A percentile compares a stretch with the other conserved stretches of the same genome.
These are phyloP conservation scores for Menidia beryllina DNA, from an alignment of 2,113 vertebrate genomes.

Conservation along the genomic window DNA sequence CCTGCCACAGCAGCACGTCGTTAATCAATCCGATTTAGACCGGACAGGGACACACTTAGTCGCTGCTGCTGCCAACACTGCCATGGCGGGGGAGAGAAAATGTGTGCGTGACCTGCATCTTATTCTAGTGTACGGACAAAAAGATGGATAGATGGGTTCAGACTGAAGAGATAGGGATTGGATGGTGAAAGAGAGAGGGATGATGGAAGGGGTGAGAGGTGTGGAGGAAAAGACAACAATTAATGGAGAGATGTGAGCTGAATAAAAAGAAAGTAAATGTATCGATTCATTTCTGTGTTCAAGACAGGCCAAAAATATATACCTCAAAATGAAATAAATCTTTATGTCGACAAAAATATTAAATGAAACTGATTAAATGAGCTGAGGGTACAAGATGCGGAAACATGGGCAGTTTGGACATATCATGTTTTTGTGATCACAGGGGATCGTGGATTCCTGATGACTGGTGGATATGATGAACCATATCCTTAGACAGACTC, in stretches of 20 bases:
- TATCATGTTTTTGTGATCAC: conserved; percentile 52
- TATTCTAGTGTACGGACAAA: conserved; percentile 65
- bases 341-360: conserved; percentile 34
- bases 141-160: conserved; percentile 78
- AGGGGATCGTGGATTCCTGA: conserved; percentile 37
- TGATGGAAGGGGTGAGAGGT: conserved; percentile 66
- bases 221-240: conserved; percentile 70
- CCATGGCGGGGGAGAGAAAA: conserved; percentile 61
- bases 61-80: conserved; percentile 68
- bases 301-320: conserved; percentile 49
- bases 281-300: conserved; percentile 71
- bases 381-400: conserved; percentile 13
- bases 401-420: conserved; percentile 44
- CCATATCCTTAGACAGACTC: conserved; percentile 54
- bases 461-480: conserved; percentile 66
- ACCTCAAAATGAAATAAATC: conserved; percentile 37
- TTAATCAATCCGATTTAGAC: conserved; percentile 86
- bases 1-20: conserved; percentile 74
- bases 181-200: conserved; percentile 56
- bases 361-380: conserved; percentile 42
- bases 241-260: conserved; percentile 77
- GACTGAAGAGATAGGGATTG: conserved; percentile 71
- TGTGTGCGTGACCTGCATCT: conserved; percentile 82
- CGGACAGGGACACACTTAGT: conserved; percentile 82
- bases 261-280: conserved; percentile 74